phyloP scores from a whole-genome alignment of 2,113 vertebrate species.

The Cinclus cinclus region DNA sequence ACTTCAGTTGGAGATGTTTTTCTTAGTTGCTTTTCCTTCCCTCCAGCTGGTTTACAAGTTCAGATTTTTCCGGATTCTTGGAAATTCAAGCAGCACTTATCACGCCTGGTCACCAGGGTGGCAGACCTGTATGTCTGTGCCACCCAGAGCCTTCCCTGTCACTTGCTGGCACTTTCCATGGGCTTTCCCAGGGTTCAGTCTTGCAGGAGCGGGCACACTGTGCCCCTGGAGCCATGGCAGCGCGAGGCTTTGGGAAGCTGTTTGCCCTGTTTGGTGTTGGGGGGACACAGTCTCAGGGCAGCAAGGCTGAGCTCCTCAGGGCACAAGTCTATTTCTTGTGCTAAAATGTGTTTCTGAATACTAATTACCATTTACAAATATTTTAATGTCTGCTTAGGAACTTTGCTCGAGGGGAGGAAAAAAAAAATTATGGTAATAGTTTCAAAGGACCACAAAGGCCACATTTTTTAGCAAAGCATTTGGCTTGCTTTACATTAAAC shows the following conservation, averaged over 20 bases:
- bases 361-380: neutral
- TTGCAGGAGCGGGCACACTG: fast-evolving
- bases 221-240: neutral
- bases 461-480: constrained; percentile 21
- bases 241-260: fast-evolving
- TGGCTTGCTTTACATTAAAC: constrained; percentile 11
- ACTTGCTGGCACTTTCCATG: neutral
- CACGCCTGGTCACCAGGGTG: neutral
- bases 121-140: neutral
- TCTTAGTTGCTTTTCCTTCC: neutral
- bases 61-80: neutral
- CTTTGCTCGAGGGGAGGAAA: neutral
- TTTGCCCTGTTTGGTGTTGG: neutral
- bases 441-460: constrained; percentile 18
- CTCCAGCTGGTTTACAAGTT: neutral
- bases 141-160: neutral
- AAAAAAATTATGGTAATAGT: neutral
- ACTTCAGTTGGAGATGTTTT: neutral
- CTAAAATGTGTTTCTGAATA: neutral
- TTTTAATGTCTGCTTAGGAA: neutral
- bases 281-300: neutral
- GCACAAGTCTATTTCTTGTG: neutral
- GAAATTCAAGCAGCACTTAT: neutral
- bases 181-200: neutral
- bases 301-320: neutral